A percentile compares a stretch with the other conserved stretches of the same genome.
phyloP scores from a whole-genome alignment of 2,888 invertebrate genomes.

The Actias luna region DNA sequence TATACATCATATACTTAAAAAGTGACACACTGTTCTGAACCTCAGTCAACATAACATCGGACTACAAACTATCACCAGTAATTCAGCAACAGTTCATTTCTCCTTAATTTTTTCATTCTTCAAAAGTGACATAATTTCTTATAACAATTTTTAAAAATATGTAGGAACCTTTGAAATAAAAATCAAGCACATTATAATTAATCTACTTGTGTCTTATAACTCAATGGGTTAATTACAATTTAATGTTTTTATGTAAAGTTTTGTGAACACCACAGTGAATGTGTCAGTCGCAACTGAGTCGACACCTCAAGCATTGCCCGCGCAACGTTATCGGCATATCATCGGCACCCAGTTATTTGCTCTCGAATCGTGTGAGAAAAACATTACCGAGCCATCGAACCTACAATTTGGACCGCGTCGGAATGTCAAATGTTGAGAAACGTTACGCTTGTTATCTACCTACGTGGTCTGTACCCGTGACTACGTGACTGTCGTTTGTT shows the following conservation, averaged over 20 bases:
- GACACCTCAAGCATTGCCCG: slow-evolving; percentile 60
- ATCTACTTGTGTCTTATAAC: neutral
- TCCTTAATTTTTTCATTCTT: neutral
- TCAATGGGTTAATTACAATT: neutral
- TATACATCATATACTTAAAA: slow-evolving; percentile 56
- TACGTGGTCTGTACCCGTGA: slow-evolving; percentile 29
- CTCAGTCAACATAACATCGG: slow-evolving; percentile 17
- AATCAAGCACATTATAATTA: neutral
- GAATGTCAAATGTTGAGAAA: slow-evolving; percentile 77
- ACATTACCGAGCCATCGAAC: slow-evolving; percentile 63
- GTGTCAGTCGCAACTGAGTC: slow-evolving; percentile 36
- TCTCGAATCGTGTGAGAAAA: slow-evolving; percentile 79
- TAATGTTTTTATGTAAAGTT: slow-evolving; percentile 17
- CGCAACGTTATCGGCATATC: slow-evolving; percentile 71
- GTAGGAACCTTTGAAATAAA: neutral
- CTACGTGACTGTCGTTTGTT: slow-evolving; percentile 57
- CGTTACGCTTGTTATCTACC: slow-evolving; percentile 26
- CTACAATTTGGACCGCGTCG: slow-evolving; percentile 61
- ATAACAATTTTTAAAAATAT: neutral
- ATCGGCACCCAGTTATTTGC: slow-evolving; percentile 77
- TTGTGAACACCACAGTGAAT: slow-evolving; percentile 28
- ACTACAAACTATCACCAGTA: neutral
- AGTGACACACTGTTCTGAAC: slow-evolving; percentile 36
- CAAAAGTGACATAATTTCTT: neutral
- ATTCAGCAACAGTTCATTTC: neutral